Base-by-base conservation (phyloP, 2,113 vertebrate species). In the Sula dactylatra region DNA sequence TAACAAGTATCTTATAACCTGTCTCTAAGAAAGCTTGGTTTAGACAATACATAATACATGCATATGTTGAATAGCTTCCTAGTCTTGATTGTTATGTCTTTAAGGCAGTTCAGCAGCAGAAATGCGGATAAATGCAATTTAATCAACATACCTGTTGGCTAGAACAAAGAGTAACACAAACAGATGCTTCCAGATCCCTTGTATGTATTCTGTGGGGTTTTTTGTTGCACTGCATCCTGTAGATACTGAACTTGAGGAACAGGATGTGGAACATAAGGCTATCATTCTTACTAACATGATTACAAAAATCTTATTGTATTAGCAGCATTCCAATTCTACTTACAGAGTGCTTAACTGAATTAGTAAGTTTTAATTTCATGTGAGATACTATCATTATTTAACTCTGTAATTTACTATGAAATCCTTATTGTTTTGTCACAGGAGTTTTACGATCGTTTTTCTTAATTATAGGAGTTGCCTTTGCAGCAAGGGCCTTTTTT, bases 211-310 rank as follows among this genome's bases (percentile, higher is more conserved):
- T 56, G 26, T 13, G 40, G 6, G 6, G 1, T 22, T 62, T 73
- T 47, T 36, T 8, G 18, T 84, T 82, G 42, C 17, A 9, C 20
- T 67, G 38, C 15, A 38, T 66, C 47, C 69, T 36, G 5, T 32
- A 90, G 93, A 66, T 94, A 24, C 50, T 44, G 49, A 82, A 59
- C 36, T 29, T 56, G 58, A 80, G 74, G 86, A 52, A 54, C 40
- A 56, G 67, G 40, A 73, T 77, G 26, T 26, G 22, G 92, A 86
- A 21, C 42, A 67, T 52, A 87, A 93, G 93, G 90, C 91, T 77
- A 71, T 94, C 94, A 94, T 82, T 96, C 90, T 94, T 85, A 58
- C 55, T 94, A 95, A 97, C 92, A 29, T 74, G 85, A 76, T 94
- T 86, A 92, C 71, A 96, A 88, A 91, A 96, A 67, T 97, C 83